Evolutionary conservation across 2,797 vertebrate species (phyloP), one percentile per base, ranked within the genome.

Genomic region (Oreonectes daqikongensis): DNA sequence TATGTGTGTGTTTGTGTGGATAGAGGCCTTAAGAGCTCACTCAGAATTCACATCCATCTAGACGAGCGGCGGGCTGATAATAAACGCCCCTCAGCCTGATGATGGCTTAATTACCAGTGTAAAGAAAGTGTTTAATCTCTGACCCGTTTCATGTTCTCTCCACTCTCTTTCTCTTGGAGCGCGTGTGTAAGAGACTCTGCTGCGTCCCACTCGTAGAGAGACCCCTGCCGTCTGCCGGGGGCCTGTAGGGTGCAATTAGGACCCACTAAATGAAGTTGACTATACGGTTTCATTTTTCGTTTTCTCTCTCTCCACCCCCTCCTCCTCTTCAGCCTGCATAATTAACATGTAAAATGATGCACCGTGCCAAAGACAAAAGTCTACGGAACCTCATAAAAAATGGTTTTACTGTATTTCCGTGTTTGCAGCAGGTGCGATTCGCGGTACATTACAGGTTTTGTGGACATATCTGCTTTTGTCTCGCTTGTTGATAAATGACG

Each of bases 401-500:
- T 40, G 14, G 22, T 22, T 9, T 59, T 63, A 24, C 14, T 57
- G 24, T 35, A 20, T 53, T 48, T 53, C 35, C 20, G n/a, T 5
- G 10, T 53, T 20, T 8, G 8, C 10, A n/a, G n/a, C n/a, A 18
- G 20, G 10, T 53, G 38, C 12, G 53, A 59, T 18, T 59, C 24
- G 2, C 4, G 8, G 6, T 10, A 60, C 3, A 9, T 61, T n/a
- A 35, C 59, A 1, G 30, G 15, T 18, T 35, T n/a, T 18, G 17
- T 3, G 8, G 46, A 60, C 14, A 8, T 40, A 52, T 72, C 40
- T 59, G 32, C 60, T 57, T 79, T 72, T 67, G 30, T n/a, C 30
- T 32, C 10, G 35, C 35, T 35, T 35, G 35, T 81, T 86, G 85
- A 92, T 90, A 86, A 86, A 90, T 85, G 91, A 88, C 85, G 84